Percentiles rank a stretch among this genome's conserved stretches.
Conservation (phyloP, 2,888 invertebrate genomes). For the Alitta virens region DNA sequence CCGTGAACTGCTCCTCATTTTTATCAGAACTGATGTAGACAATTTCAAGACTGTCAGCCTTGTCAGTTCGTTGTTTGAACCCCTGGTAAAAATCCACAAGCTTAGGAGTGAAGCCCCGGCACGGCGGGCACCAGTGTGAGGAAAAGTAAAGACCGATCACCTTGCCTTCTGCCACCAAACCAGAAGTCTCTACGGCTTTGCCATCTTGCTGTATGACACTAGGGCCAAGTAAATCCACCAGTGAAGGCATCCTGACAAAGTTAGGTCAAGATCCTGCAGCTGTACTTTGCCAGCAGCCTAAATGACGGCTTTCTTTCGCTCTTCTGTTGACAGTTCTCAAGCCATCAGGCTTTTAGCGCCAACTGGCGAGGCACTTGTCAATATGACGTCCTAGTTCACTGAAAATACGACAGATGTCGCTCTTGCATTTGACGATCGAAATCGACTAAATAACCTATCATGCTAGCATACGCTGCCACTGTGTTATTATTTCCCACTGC, state of each 20-base stretch:
- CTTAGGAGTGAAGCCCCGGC: constrained; percentile 59
- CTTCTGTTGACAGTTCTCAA: no score
- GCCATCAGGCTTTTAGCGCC: no score
- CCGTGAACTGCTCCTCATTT: constrained; percentile 48
- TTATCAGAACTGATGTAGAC: constrained; percentile 60
- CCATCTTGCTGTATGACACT: background rate
- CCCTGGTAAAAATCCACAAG: constrained; percentile 57
- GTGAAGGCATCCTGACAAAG: background rate
- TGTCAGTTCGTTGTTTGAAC: constrained; percentile 36
- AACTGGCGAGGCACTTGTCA: no score
- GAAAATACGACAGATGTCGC: no score
- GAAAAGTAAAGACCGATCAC: constrained; percentile 61
- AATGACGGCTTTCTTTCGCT: no score
- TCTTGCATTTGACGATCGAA: no score
- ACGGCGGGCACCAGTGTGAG: constrained; percentile 62
- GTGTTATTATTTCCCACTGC: no score
- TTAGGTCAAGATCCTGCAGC: no score
- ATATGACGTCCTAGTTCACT: no score
- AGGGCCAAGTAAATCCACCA: background rate
- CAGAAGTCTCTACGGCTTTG: background rate
- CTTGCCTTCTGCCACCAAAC: constrained; percentile 31
- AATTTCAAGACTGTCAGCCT: constrained; percentile 55
- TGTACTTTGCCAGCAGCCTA: no score
- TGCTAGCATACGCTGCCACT: no score
- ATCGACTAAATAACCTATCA: no score